phyloP scores from a whole-genome alignment of 2,888 invertebrate genomes.

The Stenolophus ochropezus region DNA sequence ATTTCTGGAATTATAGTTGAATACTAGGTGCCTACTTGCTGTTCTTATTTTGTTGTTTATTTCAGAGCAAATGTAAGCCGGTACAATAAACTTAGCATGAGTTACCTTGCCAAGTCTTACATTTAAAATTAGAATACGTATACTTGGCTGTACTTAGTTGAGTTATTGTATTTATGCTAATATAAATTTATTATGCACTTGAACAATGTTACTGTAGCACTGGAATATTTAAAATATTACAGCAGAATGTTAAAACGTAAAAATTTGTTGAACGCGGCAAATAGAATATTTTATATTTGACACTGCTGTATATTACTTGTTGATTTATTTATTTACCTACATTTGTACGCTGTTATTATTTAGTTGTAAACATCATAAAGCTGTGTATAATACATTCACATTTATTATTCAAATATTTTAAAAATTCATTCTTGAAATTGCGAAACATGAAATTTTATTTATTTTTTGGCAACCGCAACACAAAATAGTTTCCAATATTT shows the following conservation, averaged over 20 bases:
- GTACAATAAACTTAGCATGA: slow-evolving; percentile 35
- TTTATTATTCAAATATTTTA: not conserved
- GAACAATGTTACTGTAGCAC: not conserved
- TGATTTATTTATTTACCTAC: slow-evolving; percentile 11
- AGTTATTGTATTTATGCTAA: slow-evolving; percentile 17
- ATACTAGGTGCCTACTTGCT: slow-evolving; percentile 29
- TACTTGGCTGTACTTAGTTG: slow-evolving; percentile 11
- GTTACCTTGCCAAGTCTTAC: slow-evolving; percentile 24
- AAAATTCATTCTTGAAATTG: not conserved
- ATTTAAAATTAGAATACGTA: slow-evolving; percentile 29
- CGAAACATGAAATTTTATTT: not conserved
- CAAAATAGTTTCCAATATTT: not conserved
- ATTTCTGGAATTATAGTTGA: slow-evolving; percentile 14
- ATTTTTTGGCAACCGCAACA: not conserved
- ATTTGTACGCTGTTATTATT: not conserved
- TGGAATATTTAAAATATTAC: slow-evolving; percentile 7
- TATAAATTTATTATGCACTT: slow-evolving; percentile 1
- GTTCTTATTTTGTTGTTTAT: slow-evolving; percentile 25
- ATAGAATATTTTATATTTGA: slow-evolving; percentile 10
- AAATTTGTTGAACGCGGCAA: not conserved
- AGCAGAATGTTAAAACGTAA: not conserved
- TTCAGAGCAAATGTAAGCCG: slow-evolving; percentile 25
- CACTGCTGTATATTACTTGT: not conserved
- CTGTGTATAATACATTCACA: not conserved
- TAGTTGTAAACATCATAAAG: slow-evolving; percentile 4